Percentiles rank a stretch among this genome's conserved stretches.
Conservation (phyloP, 2,113 vertebrate genomes). For the Alectura lathami region DNA sequence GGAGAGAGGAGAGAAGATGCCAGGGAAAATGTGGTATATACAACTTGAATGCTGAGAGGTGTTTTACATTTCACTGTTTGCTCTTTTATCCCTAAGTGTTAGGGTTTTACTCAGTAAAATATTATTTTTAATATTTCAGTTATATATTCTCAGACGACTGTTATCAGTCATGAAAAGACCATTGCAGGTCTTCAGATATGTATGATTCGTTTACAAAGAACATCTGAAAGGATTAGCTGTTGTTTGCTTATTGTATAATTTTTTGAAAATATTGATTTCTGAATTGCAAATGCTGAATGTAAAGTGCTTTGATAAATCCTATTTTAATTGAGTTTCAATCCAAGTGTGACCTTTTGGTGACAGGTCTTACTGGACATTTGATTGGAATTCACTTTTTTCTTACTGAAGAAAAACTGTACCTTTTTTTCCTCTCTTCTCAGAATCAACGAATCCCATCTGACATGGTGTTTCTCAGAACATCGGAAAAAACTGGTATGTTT, state of each 20-base stretch:
- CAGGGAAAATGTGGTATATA: neutral
- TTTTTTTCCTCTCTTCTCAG: constrained; percentile 54
- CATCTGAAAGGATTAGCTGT: constrained; percentile 35
- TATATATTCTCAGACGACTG: neutral
- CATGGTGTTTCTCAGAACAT: constrained; percentile 85
- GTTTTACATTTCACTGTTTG: neutral
- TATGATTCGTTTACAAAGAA: neutral
- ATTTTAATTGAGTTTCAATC: constrained; percentile 72
- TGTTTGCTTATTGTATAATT: constrained; percentile 69
- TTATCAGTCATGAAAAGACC: neutral
- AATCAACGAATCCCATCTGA: constrained; percentile 85
- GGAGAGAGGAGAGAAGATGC: neutral
- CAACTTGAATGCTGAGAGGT: neutral
- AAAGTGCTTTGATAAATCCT: constrained; percentile 58
- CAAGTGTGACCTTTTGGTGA: constrained; percentile 58
- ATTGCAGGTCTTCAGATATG: constrained; percentile 1
- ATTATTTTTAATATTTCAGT: neutral
- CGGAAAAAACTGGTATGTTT: constrained; percentile 83
- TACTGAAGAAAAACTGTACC: neutral
- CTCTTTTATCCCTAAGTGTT: neutral
- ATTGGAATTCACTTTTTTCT: constrained; percentile 47
- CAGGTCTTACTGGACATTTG: constrained; percentile 53
- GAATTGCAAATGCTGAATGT: constrained; percentile 63
- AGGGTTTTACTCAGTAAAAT: neutral
- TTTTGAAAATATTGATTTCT: constrained; percentile 64